These are phyloP conservation scores for Campoletis raptor DNA, from an alignment of 2,888 invertebrate genomes.

Conservation along the genomic window DNA sequence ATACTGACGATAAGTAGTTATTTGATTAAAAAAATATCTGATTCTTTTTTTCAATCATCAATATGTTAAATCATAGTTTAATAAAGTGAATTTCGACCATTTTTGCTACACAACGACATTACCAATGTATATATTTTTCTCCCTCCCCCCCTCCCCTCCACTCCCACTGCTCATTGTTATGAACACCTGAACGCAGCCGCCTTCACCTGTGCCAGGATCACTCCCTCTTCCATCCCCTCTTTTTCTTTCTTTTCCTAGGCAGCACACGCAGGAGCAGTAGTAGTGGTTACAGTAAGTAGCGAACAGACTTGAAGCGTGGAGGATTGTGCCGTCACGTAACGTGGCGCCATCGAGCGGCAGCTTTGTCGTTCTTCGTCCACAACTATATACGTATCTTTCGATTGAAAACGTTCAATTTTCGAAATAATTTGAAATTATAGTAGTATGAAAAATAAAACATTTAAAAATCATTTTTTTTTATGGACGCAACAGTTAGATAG, in stretches of 20 bases:
- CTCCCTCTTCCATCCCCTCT: conserved; percentile 22
- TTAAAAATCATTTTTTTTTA: background rate
- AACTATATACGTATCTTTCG: conserved; percentile 8
- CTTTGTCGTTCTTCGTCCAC: conserved; percentile 49
- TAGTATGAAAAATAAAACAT: background rate
- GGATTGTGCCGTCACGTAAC: conserved; percentile 73
- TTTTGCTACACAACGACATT: background rate
- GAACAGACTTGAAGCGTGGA: conserved; percentile 54
- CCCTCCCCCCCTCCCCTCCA: conserved; percentile 16
- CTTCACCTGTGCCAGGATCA: conserved; percentile 67
- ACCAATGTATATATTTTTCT: background rate
- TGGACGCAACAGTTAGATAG: background rate
- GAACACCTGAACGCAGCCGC: conserved; percentile 64
- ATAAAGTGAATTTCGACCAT: background rate
- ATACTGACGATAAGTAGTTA: too few relatives aligned
- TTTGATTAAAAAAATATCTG: background rate
- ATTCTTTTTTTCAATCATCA: background rate
- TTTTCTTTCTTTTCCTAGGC: conserved; percentile 30
- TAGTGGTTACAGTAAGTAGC: conserved; percentile 56
- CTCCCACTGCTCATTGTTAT: conserved; percentile 34
- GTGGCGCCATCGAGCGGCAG: conserved; percentile 79
- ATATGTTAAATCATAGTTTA: background rate
- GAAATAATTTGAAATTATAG: background rate
- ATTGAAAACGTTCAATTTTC: background rate
- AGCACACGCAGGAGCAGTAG: conserved; percentile 52